Conservation (phyloP, 2,888 invertebrate species). For the Himalopsyche anomala region DNA sequence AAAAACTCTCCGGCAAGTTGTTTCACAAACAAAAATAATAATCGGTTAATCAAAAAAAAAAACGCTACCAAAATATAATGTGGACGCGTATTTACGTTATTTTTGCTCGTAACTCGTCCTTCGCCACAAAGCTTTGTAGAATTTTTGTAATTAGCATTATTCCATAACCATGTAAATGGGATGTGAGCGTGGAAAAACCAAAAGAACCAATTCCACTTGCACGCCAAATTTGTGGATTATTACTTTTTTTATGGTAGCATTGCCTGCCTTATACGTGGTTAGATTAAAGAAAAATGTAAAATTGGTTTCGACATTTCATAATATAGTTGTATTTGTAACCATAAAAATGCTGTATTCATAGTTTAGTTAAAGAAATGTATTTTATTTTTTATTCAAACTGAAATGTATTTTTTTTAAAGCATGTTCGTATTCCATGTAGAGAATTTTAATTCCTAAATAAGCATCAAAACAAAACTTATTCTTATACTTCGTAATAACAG, state of each 20-base stretch:
- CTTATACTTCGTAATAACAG: too few relatives aligned
- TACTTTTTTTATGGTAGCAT: slow-evolving; percentile 54
- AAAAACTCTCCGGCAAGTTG: background rate
- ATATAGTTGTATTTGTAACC: background rate
- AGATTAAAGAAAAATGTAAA: slow-evolving; percentile 36
- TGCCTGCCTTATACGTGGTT: slow-evolving; percentile 38
- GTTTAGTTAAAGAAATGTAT: too few relatives aligned
- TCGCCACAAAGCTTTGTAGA: slow-evolving; percentile 62
- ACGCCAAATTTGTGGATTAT: slow-evolving; percentile 57
- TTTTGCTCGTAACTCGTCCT: slow-evolving; percentile 51
- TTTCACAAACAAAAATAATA: slow-evolving; percentile 23
- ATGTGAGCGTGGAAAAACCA: slow-evolving; percentile 56
- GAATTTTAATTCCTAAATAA: too few relatives aligned
- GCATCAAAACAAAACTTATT: too few relatives aligned
- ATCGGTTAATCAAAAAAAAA: slow-evolving; percentile 36
- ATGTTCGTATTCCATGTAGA: too few relatives aligned
- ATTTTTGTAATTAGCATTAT: slow-evolving; percentile 65
- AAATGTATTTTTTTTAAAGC: too few relatives aligned
- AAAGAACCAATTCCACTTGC: slow-evolving; percentile 57
- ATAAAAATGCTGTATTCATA: too few relatives aligned
- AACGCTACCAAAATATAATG: slow-evolving; percentile 5
- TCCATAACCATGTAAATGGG: slow-evolving; percentile 64
- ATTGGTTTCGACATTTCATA: slow-evolving; percentile 12
- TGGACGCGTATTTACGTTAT: slow-evolving; percentile 29
- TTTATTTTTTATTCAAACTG: too few relatives aligned